phyloP scores from a whole-genome alignment of 2,113 vertebrate genomes.

The Corvus cornix region DNA sequence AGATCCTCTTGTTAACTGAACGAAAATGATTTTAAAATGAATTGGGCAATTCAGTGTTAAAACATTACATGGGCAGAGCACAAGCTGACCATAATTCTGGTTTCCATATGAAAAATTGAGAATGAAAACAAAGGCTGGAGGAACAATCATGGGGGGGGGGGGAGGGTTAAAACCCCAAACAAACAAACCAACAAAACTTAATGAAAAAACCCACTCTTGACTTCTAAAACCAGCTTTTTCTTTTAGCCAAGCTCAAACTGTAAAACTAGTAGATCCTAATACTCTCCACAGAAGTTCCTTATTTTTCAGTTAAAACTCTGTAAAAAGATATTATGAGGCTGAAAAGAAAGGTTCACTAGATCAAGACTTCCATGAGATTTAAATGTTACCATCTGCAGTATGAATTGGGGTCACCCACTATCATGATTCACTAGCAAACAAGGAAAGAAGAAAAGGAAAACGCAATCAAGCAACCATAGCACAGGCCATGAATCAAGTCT shows the following conservation, averaged over 20 bases:
- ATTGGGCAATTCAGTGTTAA: not conserved
- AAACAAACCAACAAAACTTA: not conserved
- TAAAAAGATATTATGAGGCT: not conserved
- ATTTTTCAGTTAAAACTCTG: not conserved
- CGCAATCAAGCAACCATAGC: slow-evolving; percentile 6
- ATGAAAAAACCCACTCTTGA: accelerated
- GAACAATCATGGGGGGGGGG: accelerated
- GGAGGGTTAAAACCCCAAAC: too few species aligned
- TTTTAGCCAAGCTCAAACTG: not conserved
- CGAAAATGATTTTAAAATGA: not conserved
- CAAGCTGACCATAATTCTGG: not conserved
- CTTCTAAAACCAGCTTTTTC: not conserved
- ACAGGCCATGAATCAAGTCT: slow-evolving; percentile 28
- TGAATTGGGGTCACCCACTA: not conserved
- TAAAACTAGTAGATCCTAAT: not conserved
- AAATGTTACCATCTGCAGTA: slow-evolving; percentile 35
- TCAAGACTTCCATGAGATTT: not conserved
- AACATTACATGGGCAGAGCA: not conserved
- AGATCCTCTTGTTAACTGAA: not conserved
- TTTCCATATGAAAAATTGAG: not conserved
- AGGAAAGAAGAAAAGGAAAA: slow-evolving; percentile 13
- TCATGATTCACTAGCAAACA: slow-evolving; percentile 28
- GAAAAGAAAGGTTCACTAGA: not conserved
- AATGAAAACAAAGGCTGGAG: not conserved
- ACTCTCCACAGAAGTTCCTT: not conserved